Percentiles rank a stretch among this genome's conserved stretches.
Evolutionary conservation across 1,140 invertebrate genomes (phyloP).

Genomic region (Drosophila suzukii): DNA sequence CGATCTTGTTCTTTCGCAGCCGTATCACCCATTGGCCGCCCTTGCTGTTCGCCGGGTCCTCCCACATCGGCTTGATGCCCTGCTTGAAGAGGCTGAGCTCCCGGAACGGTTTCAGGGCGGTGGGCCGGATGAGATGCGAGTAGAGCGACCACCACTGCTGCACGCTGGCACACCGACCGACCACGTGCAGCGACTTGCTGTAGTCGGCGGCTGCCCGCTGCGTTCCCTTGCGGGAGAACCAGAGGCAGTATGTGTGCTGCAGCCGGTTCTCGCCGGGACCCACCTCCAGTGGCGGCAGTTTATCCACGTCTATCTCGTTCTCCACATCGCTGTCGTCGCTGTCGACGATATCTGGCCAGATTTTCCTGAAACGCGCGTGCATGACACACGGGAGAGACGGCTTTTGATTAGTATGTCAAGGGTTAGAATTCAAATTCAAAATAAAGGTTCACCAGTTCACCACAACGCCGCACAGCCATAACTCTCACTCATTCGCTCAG

Average conservation of each 20-base stretch:
- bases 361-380: slow-evolving; percentile 64
- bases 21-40: slow-evolving; percentile 99
- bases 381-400: slow-evolving; percentile 20
- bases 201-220: slow-evolving; percentile 79
- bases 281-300: slow-evolving; percentile 86
- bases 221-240: slow-evolving; percentile 87
- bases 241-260: slow-evolving; percentile 92
- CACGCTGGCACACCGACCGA: slow-evolving; percentile 94
- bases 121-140: slow-evolving; percentile 94
- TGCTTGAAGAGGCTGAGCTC: slow-evolving; percentile 99
- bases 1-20: slow-evolving; percentile 96
- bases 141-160: slow-evolving; percentile 99
- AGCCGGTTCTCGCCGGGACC: slow-evolving; percentile 90
- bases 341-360: slow-evolving; percentile 77
- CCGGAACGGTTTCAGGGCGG: slow-evolving; percentile 94
- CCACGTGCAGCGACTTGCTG: slow-evolving; percentile 84
- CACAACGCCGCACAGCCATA: background rate
- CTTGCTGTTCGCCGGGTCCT: slow-evolving; percentile 96
- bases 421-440: slow-evolving; percentile 19
- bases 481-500: background rate
- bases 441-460: background rate
- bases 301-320: slow-evolving; percentile 83
- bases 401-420: slow-evolving; percentile 52
- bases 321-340: slow-evolving; percentile 84
- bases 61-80: slow-evolving; percentile 99